phyloP scores from a whole-genome alignment of 30 jellyfish, hydroid and myxozoan genomes.

The Clytia hemisphaerica region DNA sequence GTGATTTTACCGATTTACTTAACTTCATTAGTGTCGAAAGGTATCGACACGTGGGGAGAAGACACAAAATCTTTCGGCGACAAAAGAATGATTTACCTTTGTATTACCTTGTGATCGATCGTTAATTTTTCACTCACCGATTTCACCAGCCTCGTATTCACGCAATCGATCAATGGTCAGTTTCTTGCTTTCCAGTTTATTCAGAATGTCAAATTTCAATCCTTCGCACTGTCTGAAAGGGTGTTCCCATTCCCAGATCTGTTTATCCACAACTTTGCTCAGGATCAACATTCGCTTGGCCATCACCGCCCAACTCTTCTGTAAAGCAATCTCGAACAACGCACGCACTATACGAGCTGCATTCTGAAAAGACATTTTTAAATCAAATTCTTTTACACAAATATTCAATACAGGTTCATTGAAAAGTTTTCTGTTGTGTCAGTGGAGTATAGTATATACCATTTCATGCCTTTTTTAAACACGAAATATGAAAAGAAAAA shows the following conservation, averaged over 20 bases:
- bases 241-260: constrained; percentile 90
- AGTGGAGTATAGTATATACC: not conserved
- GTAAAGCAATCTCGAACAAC: constrained; percentile 67
- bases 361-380: constrained; percentile 37
- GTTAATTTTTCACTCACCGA: constrained; percentile 75
- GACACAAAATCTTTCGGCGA: too few species aligned
- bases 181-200: constrained; percentile 63
- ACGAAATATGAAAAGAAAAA: too few species aligned
- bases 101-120: too few species aligned
- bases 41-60: too few species aligned
- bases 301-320: constrained; percentile 90
- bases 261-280: constrained; percentile 75
- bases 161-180: constrained; percentile 71
- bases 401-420: not conserved
- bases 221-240: constrained; percentile 91
- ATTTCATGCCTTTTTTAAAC: not conserved
- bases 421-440: not conserved
- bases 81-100: too few species aligned
- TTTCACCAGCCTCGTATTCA: constrained; percentile 83
- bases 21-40: too few species aligned
- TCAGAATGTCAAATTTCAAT: constrained; percentile 56
- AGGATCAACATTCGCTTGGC: constrained; percentile 64
- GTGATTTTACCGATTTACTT: too few species aligned
- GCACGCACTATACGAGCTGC: constrained; percentile 86
- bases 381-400: not conserved